Conservation (phyloP, 2,113 vertebrate species). For the Pavo muticus region DNA sequence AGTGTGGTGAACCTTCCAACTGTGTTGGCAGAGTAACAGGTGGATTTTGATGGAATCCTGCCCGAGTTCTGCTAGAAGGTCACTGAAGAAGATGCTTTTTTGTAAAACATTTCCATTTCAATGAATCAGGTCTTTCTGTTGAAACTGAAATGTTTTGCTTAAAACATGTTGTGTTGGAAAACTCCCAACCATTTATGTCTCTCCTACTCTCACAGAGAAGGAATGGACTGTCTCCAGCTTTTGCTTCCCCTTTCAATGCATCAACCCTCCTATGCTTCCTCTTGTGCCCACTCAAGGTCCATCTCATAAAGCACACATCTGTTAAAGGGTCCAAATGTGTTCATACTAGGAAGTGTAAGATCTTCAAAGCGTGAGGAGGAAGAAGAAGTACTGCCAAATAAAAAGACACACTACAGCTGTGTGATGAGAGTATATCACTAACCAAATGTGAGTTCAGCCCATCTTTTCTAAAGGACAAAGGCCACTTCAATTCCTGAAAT, state of each 20-base stretch:
- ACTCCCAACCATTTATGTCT: slow-evolving; percentile 33
- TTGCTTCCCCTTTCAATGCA: neutral
- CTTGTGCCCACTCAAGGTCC: neutral
- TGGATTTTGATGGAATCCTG: neutral
- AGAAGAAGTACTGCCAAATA: neutral
- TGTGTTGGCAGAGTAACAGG: neutral
- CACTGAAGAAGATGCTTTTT: slow-evolving; percentile 48
- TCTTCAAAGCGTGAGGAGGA: neutral
- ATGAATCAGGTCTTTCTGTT: slow-evolving; percentile 59
- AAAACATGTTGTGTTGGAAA: slow-evolving; percentile 66
- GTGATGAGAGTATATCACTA: neutral
- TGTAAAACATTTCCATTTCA: slow-evolving; percentile 67
- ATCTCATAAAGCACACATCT: slow-evolving; percentile 2
- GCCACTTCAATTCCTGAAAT: neutral
- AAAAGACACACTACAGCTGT: neutral
- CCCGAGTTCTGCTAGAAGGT: slow-evolving; percentile 35
- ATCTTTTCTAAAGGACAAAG: neutral
- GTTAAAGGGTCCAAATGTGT: neutral
- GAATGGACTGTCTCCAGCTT: slow-evolving; percentile 4
- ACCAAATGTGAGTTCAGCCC: neutral
- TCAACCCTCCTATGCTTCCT: slow-evolving; percentile 12
- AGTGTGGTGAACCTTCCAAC: neutral
- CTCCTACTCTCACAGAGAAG: slow-evolving; percentile 2
- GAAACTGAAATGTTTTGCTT: slow-evolving; percentile 54
- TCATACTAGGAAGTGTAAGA: neutral